Evolutionary conservation across 2,888 invertebrate genomes (phyloP).

Genomic region (Pocota personata): DNA sequence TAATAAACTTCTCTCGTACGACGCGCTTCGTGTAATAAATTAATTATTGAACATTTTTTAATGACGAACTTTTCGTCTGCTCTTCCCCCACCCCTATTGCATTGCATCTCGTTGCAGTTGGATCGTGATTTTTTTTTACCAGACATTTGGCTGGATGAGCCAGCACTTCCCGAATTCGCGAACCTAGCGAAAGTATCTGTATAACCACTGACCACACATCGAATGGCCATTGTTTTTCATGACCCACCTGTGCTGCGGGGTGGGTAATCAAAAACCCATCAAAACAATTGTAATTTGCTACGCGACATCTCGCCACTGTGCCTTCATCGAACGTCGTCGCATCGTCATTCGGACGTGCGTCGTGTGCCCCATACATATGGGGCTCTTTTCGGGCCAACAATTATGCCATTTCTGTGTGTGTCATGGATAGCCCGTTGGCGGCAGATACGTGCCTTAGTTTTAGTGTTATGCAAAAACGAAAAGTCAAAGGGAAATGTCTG

Average conservation of each 20-base stretch:
- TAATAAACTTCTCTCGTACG: slow-evolving; percentile 42
- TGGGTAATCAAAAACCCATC: slow-evolving; percentile 48
- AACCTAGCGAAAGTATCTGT: slow-evolving; percentile 42
- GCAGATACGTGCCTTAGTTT: slow-evolving; percentile 65
- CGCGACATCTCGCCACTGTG: slow-evolving; percentile 39
- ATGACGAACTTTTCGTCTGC: not conserved
- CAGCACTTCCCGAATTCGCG: slow-evolving; percentile 36
- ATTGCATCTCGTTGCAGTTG: not conserved
- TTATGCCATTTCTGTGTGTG: slow-evolving; percentile 68
- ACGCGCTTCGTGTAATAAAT: slow-evolving; percentile 36
- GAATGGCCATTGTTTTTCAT: not conserved
- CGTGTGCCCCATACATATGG: slow-evolving; percentile 46
- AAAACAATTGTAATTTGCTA: slow-evolving; percentile 58
- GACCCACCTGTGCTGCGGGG: not conserved
- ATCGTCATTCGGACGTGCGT: slow-evolving; percentile 54
- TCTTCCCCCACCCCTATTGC: not conserved
- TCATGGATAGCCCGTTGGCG: slow-evolving; percentile 47
- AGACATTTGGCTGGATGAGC: not conserved
- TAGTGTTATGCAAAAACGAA: slow-evolving; percentile 57
- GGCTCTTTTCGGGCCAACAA: slow-evolving; percentile 57
- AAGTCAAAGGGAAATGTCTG: slow-evolving; percentile 31
- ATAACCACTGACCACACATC: not conserved
- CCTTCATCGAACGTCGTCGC: not conserved
- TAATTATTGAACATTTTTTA: slow-evolving; percentile 51
- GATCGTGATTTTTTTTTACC: not conserved